Conservation (phyloP, 2,113 vertebrate species). For the Campylomormyrus tamandua region DNA sequence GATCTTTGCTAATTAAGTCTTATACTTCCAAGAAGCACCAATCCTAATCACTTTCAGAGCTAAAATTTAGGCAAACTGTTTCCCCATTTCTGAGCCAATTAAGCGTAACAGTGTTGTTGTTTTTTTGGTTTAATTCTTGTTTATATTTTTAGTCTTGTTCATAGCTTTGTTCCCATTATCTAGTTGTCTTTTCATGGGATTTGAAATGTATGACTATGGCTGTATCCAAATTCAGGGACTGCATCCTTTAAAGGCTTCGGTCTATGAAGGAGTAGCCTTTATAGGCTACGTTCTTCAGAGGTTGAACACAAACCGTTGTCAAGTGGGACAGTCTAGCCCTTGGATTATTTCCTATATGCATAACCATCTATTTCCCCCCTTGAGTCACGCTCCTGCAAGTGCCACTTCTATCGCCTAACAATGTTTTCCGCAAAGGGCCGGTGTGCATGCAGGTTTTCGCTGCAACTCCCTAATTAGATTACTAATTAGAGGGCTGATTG, state of each 20-base stretch:
- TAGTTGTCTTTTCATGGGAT: not conserved
- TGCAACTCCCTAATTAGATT: too few relatives aligned
- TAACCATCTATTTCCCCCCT: not conserved
- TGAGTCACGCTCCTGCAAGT: not conserved
- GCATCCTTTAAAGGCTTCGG: not conserved
- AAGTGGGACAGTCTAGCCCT: not conserved
- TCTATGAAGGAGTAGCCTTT: not conserved
- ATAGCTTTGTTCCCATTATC: not conserved
- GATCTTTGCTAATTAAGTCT: not conserved
- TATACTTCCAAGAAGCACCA: not conserved
- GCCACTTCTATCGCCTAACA: not conserved
- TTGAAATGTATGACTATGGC: not conserved
- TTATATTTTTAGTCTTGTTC: not conserved
- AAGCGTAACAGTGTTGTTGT: not conserved
- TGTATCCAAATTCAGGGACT: not conserved
- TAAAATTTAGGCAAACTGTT: not conserved
- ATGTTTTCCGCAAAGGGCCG: too few relatives aligned
- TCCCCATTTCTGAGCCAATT: not conserved
- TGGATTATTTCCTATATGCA: not conserved
- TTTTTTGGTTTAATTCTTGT: not conserved
- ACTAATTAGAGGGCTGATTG: too few relatives aligned
- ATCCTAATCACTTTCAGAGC: not conserved
- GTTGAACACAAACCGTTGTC: not conserved
- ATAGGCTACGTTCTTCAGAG: not conserved
- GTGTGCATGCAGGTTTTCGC: too few relatives aligned